Evolutionary conservation across 2,113 vertebrate species (phyloP), one percentile per base, ranked within the genome.

Genomic region (Lepus americanus): DNA sequence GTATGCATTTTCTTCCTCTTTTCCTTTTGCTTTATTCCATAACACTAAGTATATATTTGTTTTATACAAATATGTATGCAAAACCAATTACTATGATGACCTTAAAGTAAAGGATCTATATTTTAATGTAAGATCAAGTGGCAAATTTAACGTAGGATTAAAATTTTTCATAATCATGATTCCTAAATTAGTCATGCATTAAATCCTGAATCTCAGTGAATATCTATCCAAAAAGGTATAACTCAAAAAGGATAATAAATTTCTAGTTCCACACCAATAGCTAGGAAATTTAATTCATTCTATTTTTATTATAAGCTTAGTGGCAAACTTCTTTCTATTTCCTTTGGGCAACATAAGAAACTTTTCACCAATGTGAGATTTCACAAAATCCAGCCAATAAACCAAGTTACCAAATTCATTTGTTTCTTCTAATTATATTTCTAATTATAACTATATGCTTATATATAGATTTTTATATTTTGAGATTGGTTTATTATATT

Each of bases 381-480:
- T 33, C 27, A 87, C 11, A 90, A 22, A 83, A 36, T 20, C 14
- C 5, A 44, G 14, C 7, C 3, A 72, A 44, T 53, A 76, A 2
- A 20, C 22, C 4, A 95, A n/a, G 3, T 44, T 23, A 66, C 6
- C 31, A 87, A 53, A 27, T 59, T 39, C 79, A 74, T 2, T 72
- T 70, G 4, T 78, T 70, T 66, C 27, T 94, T 82, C 20, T 90
- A 76, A 79, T 49, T 94, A n/a, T 13, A 93, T 19, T 92, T 95
- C 44, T 63, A 66, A 29, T 63, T 66, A 7, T 90, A 63, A 29
- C 5, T 39, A 44, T 16, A 84, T 49, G 44, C 44, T 44, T 44
- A 44, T 6, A 44, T 44, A 44, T 44, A 44, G 44, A 44, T 44
- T 44, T 44, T 44, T 44, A 44, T 44, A 44, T 44, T 44, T 44